phyloP scores from a whole-genome alignment of 2,113 vertebrate species.

The Cavia porcellus region DNA sequence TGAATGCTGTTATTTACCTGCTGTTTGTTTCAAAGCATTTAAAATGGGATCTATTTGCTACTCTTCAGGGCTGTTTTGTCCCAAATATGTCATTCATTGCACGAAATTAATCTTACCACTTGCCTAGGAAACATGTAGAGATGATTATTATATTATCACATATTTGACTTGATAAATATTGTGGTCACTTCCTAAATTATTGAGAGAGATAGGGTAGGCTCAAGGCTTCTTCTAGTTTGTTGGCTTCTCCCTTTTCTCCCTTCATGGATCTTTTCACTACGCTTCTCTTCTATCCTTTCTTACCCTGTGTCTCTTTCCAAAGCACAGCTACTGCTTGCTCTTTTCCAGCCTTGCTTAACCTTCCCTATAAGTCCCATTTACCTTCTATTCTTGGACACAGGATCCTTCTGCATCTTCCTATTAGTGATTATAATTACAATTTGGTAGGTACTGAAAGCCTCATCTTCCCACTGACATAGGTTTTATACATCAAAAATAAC shows the following conservation, averaged over 20 bases:
- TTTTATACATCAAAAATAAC: slow-evolving; percentile 3
- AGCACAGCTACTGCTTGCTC: neutral
- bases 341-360: neutral
- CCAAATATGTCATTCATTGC: neutral
- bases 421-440: slow-evolving; percentile 33
- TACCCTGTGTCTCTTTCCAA: neutral
- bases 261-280: neutral
- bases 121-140: slow-evolving; percentile 22
- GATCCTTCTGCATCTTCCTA: neutral
- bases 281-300: neutral
- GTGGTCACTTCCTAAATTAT: neutral
- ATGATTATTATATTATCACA: neutral
- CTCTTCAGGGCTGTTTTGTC: slow-evolving; percentile 17
- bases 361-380: neutral
- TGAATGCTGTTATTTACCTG: neutral
- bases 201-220: neutral
- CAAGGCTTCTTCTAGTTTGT: neutral
- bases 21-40: neutral
- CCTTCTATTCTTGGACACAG: neutral
- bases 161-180: slow-evolving; percentile 21
- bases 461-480: neutral
- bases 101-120: slow-evolving; percentile 5
- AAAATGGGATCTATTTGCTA: neutral
- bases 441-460: neutral
- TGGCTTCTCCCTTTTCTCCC: neutral